Evolutionary conservation across 1,140 invertebrate genomes (phyloP), one percentile per base, ranked within the genome.

Genomic region (Adoxophyes honmai): DNA sequence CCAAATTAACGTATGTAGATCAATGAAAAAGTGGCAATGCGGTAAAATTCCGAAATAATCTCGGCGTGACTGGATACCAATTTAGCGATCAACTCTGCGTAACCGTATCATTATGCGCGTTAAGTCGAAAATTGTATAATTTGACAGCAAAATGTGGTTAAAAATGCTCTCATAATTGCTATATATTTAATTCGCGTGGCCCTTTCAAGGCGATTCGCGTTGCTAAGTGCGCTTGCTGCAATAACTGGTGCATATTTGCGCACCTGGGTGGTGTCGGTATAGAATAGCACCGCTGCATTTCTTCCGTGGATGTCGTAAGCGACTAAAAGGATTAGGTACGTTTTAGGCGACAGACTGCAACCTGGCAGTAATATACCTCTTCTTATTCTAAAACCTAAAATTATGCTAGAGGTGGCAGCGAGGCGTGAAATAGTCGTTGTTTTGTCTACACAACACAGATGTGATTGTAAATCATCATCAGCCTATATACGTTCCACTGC

Each of bases 141-240:
- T 21, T 48, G n/a, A 48, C 42, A 48, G 42, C 42, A 48, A 48
- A 48, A 48, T 48, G 21, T 11, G 42, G 21, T 33, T n/a, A 44
- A 18, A 48, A 48, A 48, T 48, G 21, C 39, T 44, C 21, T n/a
- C 54, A 39, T 55, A 54, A 57, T 55, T 55, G 53, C 53, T 71
- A 62, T 57, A 68, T 62, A 75, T 75, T 68, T 68, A 68, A 72
- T 74, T 66, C 44, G 56, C 59, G 44, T 66, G 63, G 63, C 68
- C 60, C 66, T 69, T 69, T 65, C 75, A 78, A 76, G 75, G 72
- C 63, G 44, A 62, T 58, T 60, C 60, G 57, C 52, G 62, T 66
- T 72, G 59, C 62, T 63, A 70, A 64, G 62, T 62, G 66, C 52
- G 18, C 34, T 11, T 11, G n/a, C 1, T 16, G 10, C 21, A 44